Evolutionary conservation across 2,888 invertebrate species (phyloP).

Genomic region (Ennomos fuscantarius): DNA sequence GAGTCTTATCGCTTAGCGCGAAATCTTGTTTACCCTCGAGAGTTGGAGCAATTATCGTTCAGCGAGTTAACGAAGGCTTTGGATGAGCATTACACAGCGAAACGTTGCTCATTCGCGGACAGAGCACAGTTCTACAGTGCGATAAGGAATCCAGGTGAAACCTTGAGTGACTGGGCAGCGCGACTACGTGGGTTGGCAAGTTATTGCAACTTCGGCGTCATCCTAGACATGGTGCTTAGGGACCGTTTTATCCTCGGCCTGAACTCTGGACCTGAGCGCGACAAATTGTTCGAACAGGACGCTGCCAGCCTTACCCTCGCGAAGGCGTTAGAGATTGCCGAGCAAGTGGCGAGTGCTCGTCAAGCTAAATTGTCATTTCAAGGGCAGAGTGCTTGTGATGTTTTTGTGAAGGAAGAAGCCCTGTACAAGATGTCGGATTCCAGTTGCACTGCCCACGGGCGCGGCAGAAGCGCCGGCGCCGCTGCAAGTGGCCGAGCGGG

Average conservation of each 20-base stretch:
- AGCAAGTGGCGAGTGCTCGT: conserved; percentile 7
- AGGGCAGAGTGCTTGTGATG: not conserved
- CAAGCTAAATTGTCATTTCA: conserved; percentile 6
- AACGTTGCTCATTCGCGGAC: conserved; percentile 1
- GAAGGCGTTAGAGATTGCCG: conserved; percentile 1
- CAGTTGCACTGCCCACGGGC: not conserved
- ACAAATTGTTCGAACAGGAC: conserved; percentile 6
- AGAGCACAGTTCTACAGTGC: conserved; percentile 3
- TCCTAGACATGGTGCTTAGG: conserved; percentile 3
- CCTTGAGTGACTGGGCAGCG: not conserved
- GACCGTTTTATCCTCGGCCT: conserved; percentile 25
- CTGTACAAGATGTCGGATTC: not conserved
- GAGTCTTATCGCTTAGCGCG: conserved; percentile 1
- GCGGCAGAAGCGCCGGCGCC: not conserved
- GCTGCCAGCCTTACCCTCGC: not conserved
- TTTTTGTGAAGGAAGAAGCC: not conserved
- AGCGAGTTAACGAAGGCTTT: not conserved
- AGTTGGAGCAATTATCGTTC: conserved; percentile 1
- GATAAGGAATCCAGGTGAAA: not conserved
- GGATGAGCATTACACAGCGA: not conserved
- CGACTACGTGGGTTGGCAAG: not conserved
- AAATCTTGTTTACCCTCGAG: conserved; percentile 1
- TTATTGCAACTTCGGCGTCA: not conserved
- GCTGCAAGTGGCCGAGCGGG: not conserved
- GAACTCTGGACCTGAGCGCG: conserved; percentile 24